Conservation (phyloP, 2,888 invertebrate species). For the Nymphalis polychloros region DNA sequence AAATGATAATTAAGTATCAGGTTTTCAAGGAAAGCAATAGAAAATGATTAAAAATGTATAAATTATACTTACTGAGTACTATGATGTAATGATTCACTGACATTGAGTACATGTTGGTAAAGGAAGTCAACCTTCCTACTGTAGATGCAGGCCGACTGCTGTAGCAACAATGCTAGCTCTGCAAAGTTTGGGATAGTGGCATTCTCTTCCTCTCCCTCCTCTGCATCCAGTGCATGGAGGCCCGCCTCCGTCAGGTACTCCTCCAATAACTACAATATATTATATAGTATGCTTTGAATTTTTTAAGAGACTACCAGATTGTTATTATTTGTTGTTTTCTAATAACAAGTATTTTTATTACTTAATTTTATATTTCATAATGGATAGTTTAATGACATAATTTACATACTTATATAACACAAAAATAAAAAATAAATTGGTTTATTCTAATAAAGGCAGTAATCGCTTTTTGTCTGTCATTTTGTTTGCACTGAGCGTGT, state of each 20-base stretch:
- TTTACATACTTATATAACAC: no score
- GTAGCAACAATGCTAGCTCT: slow-evolving; percentile 88
- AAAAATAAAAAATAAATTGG: no score
- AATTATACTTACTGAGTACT: slow-evolving; percentile 49
- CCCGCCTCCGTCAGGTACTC: slow-evolving; percentile 80
- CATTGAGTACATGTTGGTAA: slow-evolving; percentile 64
- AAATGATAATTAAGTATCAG: background rate
- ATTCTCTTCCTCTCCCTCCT: slow-evolving; percentile 38
- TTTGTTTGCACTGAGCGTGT: no score
- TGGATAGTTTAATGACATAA: no score
- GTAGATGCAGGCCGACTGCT: slow-evolving; percentile 87
- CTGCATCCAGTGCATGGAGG: slow-evolving; percentile 59
- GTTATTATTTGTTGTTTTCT: no score
- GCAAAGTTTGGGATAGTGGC: slow-evolving; percentile 83
- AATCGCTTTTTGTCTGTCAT: no score
- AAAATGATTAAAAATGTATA: background rate
- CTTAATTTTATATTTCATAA: no score
- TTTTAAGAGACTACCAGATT: no score
- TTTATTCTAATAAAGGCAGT: no score
- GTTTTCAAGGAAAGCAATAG: background rate
- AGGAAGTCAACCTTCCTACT: slow-evolving; percentile 87
- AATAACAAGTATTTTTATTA: no score
- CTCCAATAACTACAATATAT: slow-evolving; percentile 73
- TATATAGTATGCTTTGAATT: no score
- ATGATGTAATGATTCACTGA: slow-evolving; percentile 62